These are phyloP conservation scores for Corythoichthys intestinalis DNA, from an alignment of 2,113 vertebrate species.

Conservation along the genomic window DNA sequence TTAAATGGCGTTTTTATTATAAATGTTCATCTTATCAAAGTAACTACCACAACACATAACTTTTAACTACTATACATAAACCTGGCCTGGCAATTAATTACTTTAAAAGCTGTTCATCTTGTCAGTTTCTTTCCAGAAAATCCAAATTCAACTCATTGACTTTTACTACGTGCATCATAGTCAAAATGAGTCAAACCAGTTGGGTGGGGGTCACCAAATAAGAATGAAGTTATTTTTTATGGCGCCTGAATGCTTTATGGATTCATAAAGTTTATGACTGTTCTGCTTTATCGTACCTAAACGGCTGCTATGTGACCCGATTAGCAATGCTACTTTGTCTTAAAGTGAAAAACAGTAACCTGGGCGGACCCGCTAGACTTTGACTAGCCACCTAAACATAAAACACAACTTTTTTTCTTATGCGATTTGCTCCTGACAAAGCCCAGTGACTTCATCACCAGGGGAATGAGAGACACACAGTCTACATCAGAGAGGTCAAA, in stretches of 20 bases:
- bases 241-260: slow-evolving; percentile 7
- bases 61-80: too few species aligned
- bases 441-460: slow-evolving; percentile 51
- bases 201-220: background rate
- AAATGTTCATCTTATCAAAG: too few species aligned
- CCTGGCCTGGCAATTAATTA: too few species aligned
- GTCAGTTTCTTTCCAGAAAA: too few species aligned
- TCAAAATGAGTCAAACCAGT: too few species aligned
- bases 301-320: slow-evolving; percentile 34
- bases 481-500: slow-evolving; percentile 53
- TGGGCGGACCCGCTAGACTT: slow-evolving; percentile 32
- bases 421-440: slow-evolving; percentile 5
- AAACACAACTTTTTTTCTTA: slow-evolving; percentile 8
- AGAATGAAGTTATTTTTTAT: background rate
- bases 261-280: background rate
- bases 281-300: slow-evolving; percentile 38
- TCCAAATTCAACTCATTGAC: too few species aligned
- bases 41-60: too few species aligned
- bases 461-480: slow-evolving; percentile 27
- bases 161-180: too few species aligned
- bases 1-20: too few species aligned
- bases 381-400: slow-evolving; percentile 8
- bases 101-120: too few species aligned
- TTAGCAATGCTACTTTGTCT: background rate
- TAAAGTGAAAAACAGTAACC: background rate